Evolutionary conservation across 92 coral and sea anemone genomes (phyloP), one percentile per base, ranked within the genome.

Genomic region (Galaxea fascicularis): DNA sequence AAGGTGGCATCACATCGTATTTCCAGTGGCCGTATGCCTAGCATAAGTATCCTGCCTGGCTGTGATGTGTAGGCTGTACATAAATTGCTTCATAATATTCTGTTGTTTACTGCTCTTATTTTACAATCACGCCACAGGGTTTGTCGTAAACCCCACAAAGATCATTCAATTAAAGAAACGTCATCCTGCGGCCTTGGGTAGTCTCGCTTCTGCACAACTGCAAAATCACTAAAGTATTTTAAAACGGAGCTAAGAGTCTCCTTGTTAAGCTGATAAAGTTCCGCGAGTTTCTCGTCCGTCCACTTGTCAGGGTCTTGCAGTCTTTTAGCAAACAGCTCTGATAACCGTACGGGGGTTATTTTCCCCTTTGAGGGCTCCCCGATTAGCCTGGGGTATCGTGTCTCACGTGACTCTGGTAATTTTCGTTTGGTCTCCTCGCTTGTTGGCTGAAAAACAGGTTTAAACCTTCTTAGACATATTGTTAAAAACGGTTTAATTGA

Each of bases 191-290:
- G 98, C 35, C 64, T 82, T 44, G 98, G 95, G 17, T 86, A 82
- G 74, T 91, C 93, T 44, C 78, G 59, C 58, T 77, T 90, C 78
- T 84, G 64, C 24, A 92, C 89, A 47, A 96, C 90, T 57, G 98
- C 94, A 78, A 92, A 96, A 14, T 93, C 99, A 85, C 97, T 89
- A 77, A 84, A 96, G 58, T 89, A 89, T 59, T 91, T 93, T 73
- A 96, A 79, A 46, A 91, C 82, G 27, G 89, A 72, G 56, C 88
- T 80, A 13, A 89, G 96, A 31, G 94, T 85, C 52, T 89, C 82
- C 39, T 89, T 57, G 76, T 90, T 87, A 17, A 96, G 93, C 83
- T 94, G 74, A 83, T 94, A 96, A 65, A 87, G 90, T 63, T 87
- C 80, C 7, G 98, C 93, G 17, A 96, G 90, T 67, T 91, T 92